Percentiles rank a stretch among this genome's conserved stretches.
These are phyloP conservation scores for Pipistrellus pipistrellus DNA, from an alignment of 2,797 vertebrate species.

Conservation along the genomic window DNA sequence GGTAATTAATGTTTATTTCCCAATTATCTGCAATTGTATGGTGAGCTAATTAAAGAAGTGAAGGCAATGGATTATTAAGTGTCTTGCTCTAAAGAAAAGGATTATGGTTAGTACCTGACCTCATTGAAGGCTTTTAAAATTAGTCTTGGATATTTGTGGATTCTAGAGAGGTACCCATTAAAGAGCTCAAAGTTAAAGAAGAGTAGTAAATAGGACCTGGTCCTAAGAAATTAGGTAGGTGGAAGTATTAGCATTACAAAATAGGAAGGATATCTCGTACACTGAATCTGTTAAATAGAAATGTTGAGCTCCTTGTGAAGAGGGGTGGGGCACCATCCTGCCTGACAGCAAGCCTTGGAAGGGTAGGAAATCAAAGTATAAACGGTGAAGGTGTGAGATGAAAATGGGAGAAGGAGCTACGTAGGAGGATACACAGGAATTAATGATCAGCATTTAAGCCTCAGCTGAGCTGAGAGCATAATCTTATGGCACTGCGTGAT, in stretches of 20 bases:
- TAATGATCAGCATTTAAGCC: neutral
- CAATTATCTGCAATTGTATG: neutral
- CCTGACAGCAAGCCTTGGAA: neutral
- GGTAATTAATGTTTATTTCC: neutral
- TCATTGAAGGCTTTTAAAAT: neutral
- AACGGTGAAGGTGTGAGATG: slow-evolving; percentile 14
- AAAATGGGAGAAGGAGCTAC: neutral
- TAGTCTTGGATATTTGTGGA: neutral
- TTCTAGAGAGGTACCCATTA: neutral
- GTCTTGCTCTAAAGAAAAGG: neutral
- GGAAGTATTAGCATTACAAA: neutral
- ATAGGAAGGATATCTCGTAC: neutral
- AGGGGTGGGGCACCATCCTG: neutral
- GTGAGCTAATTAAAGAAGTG: neutral
- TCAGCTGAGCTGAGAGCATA: neutral
- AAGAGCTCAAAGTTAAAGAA: neutral
- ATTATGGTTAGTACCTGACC: neutral
- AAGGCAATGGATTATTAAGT: neutral
- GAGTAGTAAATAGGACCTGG: neutral
- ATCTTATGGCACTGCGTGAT: neutral
- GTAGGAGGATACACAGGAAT: neutral
- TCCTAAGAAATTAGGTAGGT: neutral
- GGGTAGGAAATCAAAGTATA: neutral
- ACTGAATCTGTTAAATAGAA: slow-evolving; percentile 22
- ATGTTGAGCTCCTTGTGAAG: slow-evolving; percentile 13